Conservation (phyloP, 2,888 invertebrate genomes). For the Cactoblastis cactorum region DNA sequence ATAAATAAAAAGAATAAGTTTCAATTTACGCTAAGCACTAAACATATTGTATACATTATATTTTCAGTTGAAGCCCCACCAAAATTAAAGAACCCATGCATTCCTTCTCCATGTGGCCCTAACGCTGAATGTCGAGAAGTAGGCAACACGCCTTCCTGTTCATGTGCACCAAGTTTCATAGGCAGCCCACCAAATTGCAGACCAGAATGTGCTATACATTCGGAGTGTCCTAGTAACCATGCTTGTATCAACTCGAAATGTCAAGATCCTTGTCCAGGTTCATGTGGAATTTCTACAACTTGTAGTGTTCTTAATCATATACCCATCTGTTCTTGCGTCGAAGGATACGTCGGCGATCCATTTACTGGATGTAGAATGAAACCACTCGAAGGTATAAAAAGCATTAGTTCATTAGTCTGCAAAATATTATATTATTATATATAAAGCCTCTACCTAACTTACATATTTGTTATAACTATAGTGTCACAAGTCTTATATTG, state of each 20-base stretch:
- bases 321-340: conserved; percentile 86
- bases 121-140: conserved; percentile 82
- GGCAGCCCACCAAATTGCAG: conserved; percentile 86
- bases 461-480: no score
- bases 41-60: neutral
- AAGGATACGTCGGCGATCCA: conserved; percentile 87
- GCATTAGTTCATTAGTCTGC: no score
- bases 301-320: conserved; percentile 85
- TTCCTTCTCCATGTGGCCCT: conserved; percentile 83
- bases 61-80: conserved; percentile 53
- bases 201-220: conserved; percentile 84
- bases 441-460: neutral
- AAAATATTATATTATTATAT: neutral
- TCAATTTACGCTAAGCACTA: no score
- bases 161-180: conserved; percentile 81
- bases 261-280: conserved; percentile 88
- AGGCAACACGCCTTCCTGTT: conserved; percentile 81
- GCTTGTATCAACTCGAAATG: conserved; percentile 89
- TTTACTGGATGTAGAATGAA: conserved; percentile 80
- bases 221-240: conserved; percentile 85
- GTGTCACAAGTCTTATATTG: no score
- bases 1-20: no score
- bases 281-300: conserved; percentile 82
- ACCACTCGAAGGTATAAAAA: conserved; percentile 70
- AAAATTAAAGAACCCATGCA: conserved; percentile 70